phyloP scores from a whole-genome alignment of 2,888 invertebrate species.

The Dicycla oo region DNA sequence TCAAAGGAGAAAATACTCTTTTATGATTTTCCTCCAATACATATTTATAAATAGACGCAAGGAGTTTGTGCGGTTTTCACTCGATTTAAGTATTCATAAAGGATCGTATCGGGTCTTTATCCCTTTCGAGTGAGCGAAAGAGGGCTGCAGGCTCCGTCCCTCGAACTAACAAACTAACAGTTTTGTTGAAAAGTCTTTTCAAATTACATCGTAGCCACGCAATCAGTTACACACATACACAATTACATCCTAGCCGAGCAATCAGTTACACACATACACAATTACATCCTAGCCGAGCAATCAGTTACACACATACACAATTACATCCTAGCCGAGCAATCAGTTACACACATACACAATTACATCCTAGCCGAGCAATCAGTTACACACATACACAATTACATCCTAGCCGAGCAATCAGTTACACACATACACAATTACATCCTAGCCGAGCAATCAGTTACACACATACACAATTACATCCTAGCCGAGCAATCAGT shows the following conservation, averaged over 20 bases:
- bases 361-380: slow-evolving; percentile 11
- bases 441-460: slow-evolving; percentile 5
- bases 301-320: not conserved
- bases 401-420: too few species aligned
- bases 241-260: too few species aligned
- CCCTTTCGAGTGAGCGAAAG: slow-evolving; percentile 4
- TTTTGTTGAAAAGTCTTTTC: slow-evolving; percentile 20
- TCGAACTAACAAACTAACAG: slow-evolving; percentile 18
- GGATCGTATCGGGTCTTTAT: slow-evolving; percentile 6
- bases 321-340: too few species aligned
- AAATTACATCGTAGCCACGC: slow-evolving; percentile 9
- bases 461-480: not conserved
- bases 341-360: not conserved
- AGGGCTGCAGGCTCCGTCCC: not conserved
- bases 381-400: not conserved
- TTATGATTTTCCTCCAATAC: slow-evolving; percentile 1
- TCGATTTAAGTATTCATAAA: slow-evolving; percentile 21
- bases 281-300: slow-evolving; percentile 14
- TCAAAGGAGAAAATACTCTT: slow-evolving; percentile 8
- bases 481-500: too few species aligned
- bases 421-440: slow-evolving; percentile 7
- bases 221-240: slow-evolving; percentile 1
- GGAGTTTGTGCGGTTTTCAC: not conserved
- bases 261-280: not conserved
- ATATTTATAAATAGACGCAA: not conserved